Evolutionary conservation across 2,888 invertebrate genomes (phyloP), one percentile per base, ranked within the genome.

Genomic region (Lysandra bellargus): DNA sequence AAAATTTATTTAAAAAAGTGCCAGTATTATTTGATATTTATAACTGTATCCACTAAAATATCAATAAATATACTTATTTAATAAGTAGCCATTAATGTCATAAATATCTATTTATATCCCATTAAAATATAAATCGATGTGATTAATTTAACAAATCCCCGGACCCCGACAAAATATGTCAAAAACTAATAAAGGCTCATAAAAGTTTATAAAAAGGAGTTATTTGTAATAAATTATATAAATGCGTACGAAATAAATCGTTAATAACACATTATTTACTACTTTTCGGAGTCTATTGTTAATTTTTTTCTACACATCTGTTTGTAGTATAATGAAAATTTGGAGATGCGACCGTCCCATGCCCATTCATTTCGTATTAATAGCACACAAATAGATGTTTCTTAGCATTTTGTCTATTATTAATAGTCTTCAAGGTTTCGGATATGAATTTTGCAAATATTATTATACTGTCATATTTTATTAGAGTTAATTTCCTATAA

Each of bases 171-270:
- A 87, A 91, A 92, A 23, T 23, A 23, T 91, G 88, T 87, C 85
- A 82, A 84, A 82, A 84, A 83, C 80, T 73, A 79, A 84, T 86
- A 87, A 88, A 86, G 86, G 83, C 78, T 81, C 81, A 85, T 89
- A 76, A 76, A 57, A 89, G 88, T 89, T 86, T 23, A 23, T 81
- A 80, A 86, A 84, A 85, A 85, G 83, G 87, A 89, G 90, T 92
- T 92, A 94, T 94, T 94, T 91, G 94, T 94, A 92, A 94, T 94
- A 94, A 94, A 94, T 93, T 92, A 92, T 84, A 86, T 85, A 89
- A 92, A 93, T 92, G 92, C 93, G 93, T 92, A 88, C 82, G 92
- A 92, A 92, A 94, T 94, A 94, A 92, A 94, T 93, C 89, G 90
- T 91, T 94, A 93, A 93, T 94, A 93, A 92, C 92, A 92, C 84